These are phyloP conservation scores for Dicrostonyx torquatus DNA, from an alignment of 2,797 vertebrate species.

Conservation along the genomic window DNA sequence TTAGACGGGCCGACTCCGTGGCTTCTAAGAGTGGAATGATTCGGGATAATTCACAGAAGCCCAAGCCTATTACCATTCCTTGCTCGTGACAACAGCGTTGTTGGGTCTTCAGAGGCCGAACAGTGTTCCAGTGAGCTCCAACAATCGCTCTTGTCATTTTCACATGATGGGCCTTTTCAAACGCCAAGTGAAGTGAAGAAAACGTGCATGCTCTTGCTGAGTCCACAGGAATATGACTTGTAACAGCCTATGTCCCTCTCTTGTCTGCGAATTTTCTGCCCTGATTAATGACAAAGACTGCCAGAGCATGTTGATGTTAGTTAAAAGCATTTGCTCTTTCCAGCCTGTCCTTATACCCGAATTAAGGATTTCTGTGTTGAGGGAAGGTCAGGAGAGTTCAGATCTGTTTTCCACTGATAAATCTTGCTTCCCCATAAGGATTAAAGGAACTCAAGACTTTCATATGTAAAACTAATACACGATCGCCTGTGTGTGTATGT, in stretches of 20 bases:
- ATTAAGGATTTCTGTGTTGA: slow-evolving; percentile 85
- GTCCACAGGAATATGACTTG: slow-evolving; percentile 84
- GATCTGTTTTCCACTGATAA: slow-evolving; percentile 82
- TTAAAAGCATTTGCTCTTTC: slow-evolving; percentile 87
- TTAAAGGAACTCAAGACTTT: slow-evolving; percentile 79
- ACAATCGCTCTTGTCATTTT: slow-evolving; percentile 89
- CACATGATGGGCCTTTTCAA: slow-evolving; percentile 89
- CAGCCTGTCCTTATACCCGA: slow-evolving; percentile 86
- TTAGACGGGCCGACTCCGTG: slow-evolving; percentile 66
- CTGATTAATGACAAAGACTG: slow-evolving; percentile 97
- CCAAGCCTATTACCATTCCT: slow-evolving; percentile 88
- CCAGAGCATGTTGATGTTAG: slow-evolving; percentile 89
- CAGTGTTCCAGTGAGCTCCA: slow-evolving; percentile 86
- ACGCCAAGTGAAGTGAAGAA: slow-evolving; percentile 87
- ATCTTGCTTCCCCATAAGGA: slow-evolving; percentile 80
- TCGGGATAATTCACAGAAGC: slow-evolving; percentile 77
- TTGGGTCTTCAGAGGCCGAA: slow-evolving; percentile 87
- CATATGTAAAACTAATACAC: slow-evolving; percentile 81
- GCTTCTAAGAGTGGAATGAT: slow-evolving; percentile 72
- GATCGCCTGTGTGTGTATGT: slow-evolving; percentile 72
- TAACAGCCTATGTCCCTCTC: slow-evolving; percentile 85
- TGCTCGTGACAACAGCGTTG: slow-evolving; percentile 85
- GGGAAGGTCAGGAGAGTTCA: slow-evolving; percentile 85
- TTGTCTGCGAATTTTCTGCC: slow-evolving; percentile 98
- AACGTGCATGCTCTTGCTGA: slow-evolving; percentile 84